Base-by-base conservation (phyloP, 1,140 invertebrate genomes). In the Theocolax elegans region DNA sequence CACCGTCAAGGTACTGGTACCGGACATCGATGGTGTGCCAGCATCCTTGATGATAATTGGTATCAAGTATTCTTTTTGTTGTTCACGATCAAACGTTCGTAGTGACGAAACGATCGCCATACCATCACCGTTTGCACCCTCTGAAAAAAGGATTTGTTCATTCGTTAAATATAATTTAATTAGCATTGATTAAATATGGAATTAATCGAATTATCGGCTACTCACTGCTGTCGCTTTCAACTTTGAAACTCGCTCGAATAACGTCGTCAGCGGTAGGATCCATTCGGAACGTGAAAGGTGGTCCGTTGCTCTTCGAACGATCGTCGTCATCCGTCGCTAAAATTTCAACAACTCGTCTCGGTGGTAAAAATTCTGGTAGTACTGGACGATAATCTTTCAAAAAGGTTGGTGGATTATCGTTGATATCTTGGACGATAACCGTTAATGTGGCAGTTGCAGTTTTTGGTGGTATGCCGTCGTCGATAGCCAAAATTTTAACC, bases 381-480 rank as follows among this genome's bases (percentile, higher is more conserved):
- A 98, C 94, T 0, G 97, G 96, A 54, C 94, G 89, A 81, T 98
- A 98, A 79, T 97, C 94, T 80, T 96, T 94, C 1, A 95, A 87
- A 85, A 97, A 96, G 72, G 92, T 93, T 1, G 96, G 96, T 1
- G 93, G 92, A 82, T 95, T 98, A 79, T 99, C 97, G 83, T 99
- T 99, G 64, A 99, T 96, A 78, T 99, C 97, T 81, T 94, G 93
- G 0, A 99, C 95, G 69, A 96, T 95, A 0, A 99, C 95, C 0
- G 95, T 96, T 17, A 99, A 86, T 1, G 96, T 98, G 0, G 96
- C 97, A 1, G 96, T 98, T 3, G 97, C 96, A 6, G 96, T 99
- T 85, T 95, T 94, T 0, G 96, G 92, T 9, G 97, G 97, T 17
- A 94, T 91, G 21, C 95, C 96, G 84, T 98, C 95, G 81, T 98